Evolutionary conservation across 2,797 vertebrate genomes (phyloP), one percentile per base, ranked within the genome.

Genomic region (Lycodopsis pacificus): DNA sequence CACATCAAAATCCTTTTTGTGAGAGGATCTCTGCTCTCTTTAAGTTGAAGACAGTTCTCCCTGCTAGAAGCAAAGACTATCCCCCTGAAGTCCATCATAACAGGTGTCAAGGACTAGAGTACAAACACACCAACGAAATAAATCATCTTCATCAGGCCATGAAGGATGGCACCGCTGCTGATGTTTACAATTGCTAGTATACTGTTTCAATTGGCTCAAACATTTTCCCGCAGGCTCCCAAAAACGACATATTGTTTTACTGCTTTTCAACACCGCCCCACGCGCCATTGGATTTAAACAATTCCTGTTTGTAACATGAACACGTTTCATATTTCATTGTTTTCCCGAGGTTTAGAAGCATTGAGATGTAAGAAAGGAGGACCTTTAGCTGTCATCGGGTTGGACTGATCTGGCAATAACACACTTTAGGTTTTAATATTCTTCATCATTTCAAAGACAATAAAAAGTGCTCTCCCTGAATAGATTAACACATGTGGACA

Each of bases 1-100:
- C 71, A 44, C 72, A 73, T 77, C 61, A 70, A 81, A 90, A 84
- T 65, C 72, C 68, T 75, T 82, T 84, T 66, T 73, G 83, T 86
- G 88, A 81, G 89, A 89, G 73, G 73, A 89, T 86, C 88, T 77
- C 53, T 81, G 63, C 66, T 82, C 69, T 65, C 53, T 86, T 83
- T 64, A 48, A 62, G 73, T 85, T 79, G 8, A 63, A 68, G 76
- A 66, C 58, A 53, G 14, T 56, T 85, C 75, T 73, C 75, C 69
- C 61, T 69, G 69, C 71, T 70, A 17, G 44, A 54, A 78, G 49
- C 46, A 57, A 73, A 75, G 49, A 49, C 20, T 38, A 19, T 25
- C 57, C 15, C 53, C 32, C 59, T 82, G 53, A 65, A 80, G 61
- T 74, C 77, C 48, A 74, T 79, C 81, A 76, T 75, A 86, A 80